Conservation (phyloP, 1,140 invertebrate species). For the Caerostris extrusa region DNA sequence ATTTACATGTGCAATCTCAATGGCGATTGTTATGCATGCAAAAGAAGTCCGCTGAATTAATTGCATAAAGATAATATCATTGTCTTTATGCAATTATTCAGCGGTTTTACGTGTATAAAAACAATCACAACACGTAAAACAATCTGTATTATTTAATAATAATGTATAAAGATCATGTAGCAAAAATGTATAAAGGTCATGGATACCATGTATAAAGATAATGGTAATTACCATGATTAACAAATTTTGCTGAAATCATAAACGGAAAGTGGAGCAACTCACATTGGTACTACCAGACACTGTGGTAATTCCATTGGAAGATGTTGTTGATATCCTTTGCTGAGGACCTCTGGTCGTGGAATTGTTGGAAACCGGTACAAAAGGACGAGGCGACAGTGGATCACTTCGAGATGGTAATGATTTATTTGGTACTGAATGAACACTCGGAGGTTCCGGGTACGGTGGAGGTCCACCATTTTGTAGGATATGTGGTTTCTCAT, state of each 20-base stretch:
- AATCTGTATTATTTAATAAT: too few species aligned
- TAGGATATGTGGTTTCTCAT: conserved; percentile 27
- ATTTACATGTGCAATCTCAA: too few species aligned
- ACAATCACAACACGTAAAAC: too few species aligned
- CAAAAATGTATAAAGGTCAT: too few species aligned
- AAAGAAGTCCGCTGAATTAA: too few species aligned
- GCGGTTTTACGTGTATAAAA: too few species aligned
- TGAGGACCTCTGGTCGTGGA: conserved; percentile 23
- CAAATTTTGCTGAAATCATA: neutral
- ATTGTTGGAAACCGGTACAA: conserved; percentile 48
- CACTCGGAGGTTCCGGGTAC: conserved; percentile 56
- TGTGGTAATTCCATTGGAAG: neutral
- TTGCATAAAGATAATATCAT: too few species aligned
- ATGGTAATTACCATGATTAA: too few species aligned
- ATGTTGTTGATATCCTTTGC: conserved; percentile 32
- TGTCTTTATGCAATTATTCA: too few species aligned
- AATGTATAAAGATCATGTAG: too few species aligned
- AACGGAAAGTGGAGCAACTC: neutral
- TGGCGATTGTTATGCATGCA: too few species aligned
- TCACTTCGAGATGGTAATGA: conserved; percentile 55
- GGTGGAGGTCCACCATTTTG: conserved; percentile 69
- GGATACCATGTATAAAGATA: too few species aligned
- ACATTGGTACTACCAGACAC: conserved; percentile 40
- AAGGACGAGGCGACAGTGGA: conserved; percentile 73
- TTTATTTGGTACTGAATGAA: conserved; percentile 51